These are phyloP conservation scores for Colletes latitarsis DNA, from an alignment of 1,140 invertebrate genomes.

Conservation along the genomic window DNA sequence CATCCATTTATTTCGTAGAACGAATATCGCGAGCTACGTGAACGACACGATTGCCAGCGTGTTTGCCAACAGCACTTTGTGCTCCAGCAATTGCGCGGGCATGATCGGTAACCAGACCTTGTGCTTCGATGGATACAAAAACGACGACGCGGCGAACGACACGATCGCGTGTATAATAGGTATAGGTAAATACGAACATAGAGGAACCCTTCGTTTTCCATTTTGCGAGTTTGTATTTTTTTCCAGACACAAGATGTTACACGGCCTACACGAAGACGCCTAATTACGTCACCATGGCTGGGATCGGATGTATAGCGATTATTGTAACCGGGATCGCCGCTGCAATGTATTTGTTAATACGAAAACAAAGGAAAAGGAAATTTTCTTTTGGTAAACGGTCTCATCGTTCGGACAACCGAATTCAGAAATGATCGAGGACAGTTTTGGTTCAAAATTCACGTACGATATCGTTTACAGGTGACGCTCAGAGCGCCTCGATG, in stretches of 20 bases:
- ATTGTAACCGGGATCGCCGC: not conserved
- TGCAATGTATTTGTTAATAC: not conserved
- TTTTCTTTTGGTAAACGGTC: not conserved
- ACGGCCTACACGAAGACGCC: not conserved
- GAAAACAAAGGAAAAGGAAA: not conserved
- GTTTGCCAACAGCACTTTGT: constrained; percentile 31
- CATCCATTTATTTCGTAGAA: constrained; percentile 19
- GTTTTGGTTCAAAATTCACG: not conserved
- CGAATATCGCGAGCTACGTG: not conserved
- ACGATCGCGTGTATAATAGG: constrained; percentile 45
- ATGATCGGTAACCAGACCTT: constrained; percentile 39
- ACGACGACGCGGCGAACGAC: not conserved
- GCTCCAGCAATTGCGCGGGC: constrained; percentile 17
- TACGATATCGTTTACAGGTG: not conserved
- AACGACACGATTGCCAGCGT: constrained; percentile 25
- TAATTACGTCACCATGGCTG: not conserved
- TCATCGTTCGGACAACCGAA: not conserved
- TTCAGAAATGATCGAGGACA: not conserved
- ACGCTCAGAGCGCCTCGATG: not conserved
- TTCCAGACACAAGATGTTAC: not conserved
- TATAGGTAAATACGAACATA: not conserved
- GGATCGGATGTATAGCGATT: not conserved
- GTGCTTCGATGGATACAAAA: constrained; percentile 8
- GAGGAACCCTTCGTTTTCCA: not conserved
- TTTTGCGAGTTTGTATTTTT: not conserved